Evolutionary conservation across 2,797 vertebrate genomes (phyloP).

Genomic region (Pempheris klunzingeri): DNA sequence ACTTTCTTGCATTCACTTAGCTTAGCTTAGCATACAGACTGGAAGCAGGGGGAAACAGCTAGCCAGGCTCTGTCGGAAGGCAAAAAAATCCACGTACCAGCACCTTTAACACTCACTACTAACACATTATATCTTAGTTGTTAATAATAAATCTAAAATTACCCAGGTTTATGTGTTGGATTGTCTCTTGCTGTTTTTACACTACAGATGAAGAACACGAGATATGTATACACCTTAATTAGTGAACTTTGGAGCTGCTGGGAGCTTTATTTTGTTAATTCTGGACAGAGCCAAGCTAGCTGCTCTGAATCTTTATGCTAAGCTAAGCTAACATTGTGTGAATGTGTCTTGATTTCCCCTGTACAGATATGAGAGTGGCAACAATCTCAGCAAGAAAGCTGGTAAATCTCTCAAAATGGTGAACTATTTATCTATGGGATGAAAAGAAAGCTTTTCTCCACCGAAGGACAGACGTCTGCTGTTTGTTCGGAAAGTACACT

Average conservation of each 20-base stretch:
- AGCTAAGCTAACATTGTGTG: neutral
- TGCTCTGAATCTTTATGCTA: neutral
- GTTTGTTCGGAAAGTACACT: slow-evolving; percentile 12
- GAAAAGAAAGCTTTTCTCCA: neutral
- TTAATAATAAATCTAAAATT: neutral
- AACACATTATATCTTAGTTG: neutral
- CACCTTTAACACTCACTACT: neutral
- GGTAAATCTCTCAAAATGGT: neutral
- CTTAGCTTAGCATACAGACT: slow-evolving; percentile 2
- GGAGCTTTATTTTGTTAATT: neutral
- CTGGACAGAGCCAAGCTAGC: neutral
- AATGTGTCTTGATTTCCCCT: neutral
- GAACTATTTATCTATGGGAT: neutral
- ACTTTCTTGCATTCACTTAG: neutral
- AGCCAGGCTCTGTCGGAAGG: neutral
- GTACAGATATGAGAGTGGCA: neutral
- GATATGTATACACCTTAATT: neutral
- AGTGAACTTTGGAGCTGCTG: neutral
- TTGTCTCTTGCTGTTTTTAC: neutral
- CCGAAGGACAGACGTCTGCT: neutral
- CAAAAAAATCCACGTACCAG: neutral
- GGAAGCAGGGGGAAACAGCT: neutral
- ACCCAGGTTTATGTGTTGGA: neutral
- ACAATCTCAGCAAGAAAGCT: neutral
- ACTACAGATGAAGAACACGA: neutral